Percentiles rank a stretch among this genome's conserved stretches.
phyloP scores from a whole-genome alignment of 2,888 invertebrate species.

The Drosophila longiperda region DNA sequence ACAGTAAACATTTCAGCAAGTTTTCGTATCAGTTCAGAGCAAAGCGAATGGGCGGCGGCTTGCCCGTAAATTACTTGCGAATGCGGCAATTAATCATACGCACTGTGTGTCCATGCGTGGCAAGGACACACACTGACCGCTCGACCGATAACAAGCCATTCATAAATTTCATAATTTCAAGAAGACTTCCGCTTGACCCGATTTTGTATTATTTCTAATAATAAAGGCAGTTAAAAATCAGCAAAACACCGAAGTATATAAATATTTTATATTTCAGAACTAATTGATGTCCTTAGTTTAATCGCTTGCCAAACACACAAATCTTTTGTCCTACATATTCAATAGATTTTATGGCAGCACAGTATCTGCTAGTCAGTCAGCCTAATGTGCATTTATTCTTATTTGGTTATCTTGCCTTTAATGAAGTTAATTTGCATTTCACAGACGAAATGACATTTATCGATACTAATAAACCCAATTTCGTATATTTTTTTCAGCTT shows the following conservation, averaged over 20 bases:
- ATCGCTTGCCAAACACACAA: background rate
- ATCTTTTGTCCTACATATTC: background rate
- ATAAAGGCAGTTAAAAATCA: background rate
- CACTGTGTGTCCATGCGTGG: conserved; percentile 52
- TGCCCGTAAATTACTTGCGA: conserved; percentile 39
- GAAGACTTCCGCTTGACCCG: background rate
- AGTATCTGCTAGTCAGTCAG: background rate
- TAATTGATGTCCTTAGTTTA: background rate
- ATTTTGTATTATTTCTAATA: conserved; percentile 1
- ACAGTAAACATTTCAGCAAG: conserved; percentile 49
- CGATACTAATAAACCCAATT: conserved; percentile 48
- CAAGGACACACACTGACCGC: conserved; percentile 27
- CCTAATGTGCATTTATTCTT: background rate
- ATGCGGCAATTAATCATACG: conserved; percentile 69
- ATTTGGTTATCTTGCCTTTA: conserved; percentile 13
- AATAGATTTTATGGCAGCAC: background rate
- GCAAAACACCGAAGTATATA: background rate
- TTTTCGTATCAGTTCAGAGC: conserved; percentile 22
- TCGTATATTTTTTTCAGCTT: conserved; percentile 22
- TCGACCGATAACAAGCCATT: conserved; percentile 35
- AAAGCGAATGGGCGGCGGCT: background rate
- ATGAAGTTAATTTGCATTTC: conserved; percentile 36
- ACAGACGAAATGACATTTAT: conserved; percentile 25
- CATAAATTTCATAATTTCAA: conserved; percentile 29
- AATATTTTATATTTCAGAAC: background rate